Evolutionary conservation across 2,113 vertebrate genomes (phyloP).

Genomic region (Mola mola): DNA sequence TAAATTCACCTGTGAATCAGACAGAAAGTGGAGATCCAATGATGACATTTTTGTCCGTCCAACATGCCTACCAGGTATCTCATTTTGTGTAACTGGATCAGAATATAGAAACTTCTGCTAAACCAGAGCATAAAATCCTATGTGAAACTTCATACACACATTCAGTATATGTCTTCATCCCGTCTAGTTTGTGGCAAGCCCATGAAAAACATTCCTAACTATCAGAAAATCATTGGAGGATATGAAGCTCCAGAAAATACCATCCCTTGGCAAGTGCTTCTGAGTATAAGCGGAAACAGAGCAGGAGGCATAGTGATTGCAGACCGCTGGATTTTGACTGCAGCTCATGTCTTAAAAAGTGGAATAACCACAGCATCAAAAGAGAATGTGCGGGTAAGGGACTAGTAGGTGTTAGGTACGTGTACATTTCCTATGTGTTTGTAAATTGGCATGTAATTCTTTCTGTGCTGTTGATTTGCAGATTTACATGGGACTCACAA

Average conservation of each 20-base stretch:
- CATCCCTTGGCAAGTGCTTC: conserved; percentile 79
- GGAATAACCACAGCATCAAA: rapidly evolving
- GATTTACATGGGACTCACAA: conserved; percentile 56
- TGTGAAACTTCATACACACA: background rate
- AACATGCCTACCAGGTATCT: conserved; percentile 24
- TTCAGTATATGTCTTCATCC: background rate
- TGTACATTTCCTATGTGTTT: too few relatives aligned
- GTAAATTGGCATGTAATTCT: background rate
- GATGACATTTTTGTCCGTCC: background rate
- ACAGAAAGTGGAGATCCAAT: conserved; percentile 36
- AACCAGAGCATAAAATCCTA: too few relatives aligned
- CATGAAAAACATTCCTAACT: rapidly evolving
- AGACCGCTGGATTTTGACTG: conserved; percentile 77
- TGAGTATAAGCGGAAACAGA: rapidly evolving
- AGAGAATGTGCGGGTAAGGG: conserved; percentile 18
- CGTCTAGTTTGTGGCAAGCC: conserved; percentile 71
- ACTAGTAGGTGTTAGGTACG: too few relatives aligned
- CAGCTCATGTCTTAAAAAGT: conserved; percentile 44
- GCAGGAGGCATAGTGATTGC: conserved; percentile 71
- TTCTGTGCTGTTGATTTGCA: conserved; percentile 68
- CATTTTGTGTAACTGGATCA: too few relatives aligned
- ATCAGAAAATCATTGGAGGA: conserved; percentile 68
- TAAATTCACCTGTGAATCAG: conserved; percentile 18
- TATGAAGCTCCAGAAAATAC: background rate
- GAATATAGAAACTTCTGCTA: too few relatives aligned